Conservation (phyloP, 2,888 invertebrate species). For the Limnephilus marmoratus region DNA sequence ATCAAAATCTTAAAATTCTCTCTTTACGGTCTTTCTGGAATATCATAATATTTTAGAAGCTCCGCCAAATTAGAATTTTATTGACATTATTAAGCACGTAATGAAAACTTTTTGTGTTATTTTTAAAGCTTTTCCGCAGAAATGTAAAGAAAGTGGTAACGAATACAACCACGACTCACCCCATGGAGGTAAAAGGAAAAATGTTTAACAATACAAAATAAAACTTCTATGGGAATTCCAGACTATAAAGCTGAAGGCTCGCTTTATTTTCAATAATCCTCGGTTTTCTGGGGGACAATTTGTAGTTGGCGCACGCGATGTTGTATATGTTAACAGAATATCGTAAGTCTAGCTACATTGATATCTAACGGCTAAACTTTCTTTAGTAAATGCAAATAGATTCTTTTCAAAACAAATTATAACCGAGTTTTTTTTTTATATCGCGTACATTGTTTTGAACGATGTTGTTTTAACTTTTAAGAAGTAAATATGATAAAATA, state of each 20-base stretch:
- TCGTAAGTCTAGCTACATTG: conserved; percentile 25
- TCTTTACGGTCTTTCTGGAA: conserved; percentile 4
- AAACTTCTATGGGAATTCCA: conserved; percentile 15
- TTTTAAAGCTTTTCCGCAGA: conserved; percentile 7
- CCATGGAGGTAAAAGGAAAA: conserved; percentile 23
- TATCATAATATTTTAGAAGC: not conserved
- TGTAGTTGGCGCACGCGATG: conserved; percentile 57
- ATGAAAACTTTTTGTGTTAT: conserved; percentile 37
- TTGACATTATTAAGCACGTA: conserved; percentile 46
- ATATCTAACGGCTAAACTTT: conserved; percentile 28
- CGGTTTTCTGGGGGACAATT: conserved; percentile 50
- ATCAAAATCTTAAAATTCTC: not conserved
- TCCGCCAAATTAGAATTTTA: conserved; percentile 31
- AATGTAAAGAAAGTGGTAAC: conserved; percentile 33
- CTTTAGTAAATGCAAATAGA: not conserved
- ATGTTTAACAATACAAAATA: conserved; percentile 40
- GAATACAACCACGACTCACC: conserved; percentile 21
- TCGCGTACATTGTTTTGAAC: not conserved
- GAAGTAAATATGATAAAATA: not conserved
- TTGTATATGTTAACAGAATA: conserved; percentile 45
- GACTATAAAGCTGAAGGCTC: conserved; percentile 34
- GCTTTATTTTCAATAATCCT: conserved; percentile 60
- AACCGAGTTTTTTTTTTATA: not conserved
- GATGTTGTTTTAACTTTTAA: not conserved
- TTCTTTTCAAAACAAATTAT: not conserved